These are phyloP conservation scores for Argentina silus DNA, from an alignment of 2,797 vertebrate species.

Conservation along the genomic window DNA sequence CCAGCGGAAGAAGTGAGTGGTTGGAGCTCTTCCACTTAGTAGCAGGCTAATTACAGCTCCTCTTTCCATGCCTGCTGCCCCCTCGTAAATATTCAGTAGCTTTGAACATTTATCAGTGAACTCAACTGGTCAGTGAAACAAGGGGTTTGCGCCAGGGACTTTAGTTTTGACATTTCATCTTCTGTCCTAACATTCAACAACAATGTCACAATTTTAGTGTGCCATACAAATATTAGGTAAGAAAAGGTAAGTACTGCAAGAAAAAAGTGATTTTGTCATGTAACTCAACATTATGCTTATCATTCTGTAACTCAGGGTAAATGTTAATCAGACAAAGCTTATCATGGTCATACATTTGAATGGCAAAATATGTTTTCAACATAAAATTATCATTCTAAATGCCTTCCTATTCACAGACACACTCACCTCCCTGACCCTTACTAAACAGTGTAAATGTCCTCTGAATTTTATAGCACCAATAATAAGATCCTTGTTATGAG, in stretches of 20 bases:
- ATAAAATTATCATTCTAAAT: constrained; percentile 76
- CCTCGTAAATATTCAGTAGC: background rate
- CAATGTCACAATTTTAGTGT: background rate
- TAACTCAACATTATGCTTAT: constrained; percentile 42
- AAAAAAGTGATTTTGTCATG: background rate
- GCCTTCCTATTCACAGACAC: constrained; percentile 55
- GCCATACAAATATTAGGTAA: background rate
- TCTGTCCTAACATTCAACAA: too few species aligned
- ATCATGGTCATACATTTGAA: constrained; percentile 64
- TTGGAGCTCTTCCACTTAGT: background rate
- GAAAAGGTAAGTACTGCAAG: background rate
- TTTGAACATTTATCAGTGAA: background rate
- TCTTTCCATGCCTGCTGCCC: background rate
- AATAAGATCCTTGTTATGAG: constrained; percentile 54
- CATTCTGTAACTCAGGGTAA: constrained; percentile 36
- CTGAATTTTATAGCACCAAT: constrained; percentile 69
- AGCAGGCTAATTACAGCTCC: background rate
- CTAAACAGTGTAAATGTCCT: constrained; percentile 60
- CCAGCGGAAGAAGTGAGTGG: background rate
- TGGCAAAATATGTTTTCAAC: constrained; percentile 59
- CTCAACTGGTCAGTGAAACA: background rate
- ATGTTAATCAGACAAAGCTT: constrained; percentile 64
- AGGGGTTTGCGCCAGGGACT: too few species aligned
- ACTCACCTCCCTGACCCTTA: constrained; percentile 66
- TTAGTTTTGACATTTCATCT: too few species aligned